Evolutionary conservation across 2,797 vertebrate species (phyloP).

Genomic region (Tympanoctomys barrerae): DNA sequence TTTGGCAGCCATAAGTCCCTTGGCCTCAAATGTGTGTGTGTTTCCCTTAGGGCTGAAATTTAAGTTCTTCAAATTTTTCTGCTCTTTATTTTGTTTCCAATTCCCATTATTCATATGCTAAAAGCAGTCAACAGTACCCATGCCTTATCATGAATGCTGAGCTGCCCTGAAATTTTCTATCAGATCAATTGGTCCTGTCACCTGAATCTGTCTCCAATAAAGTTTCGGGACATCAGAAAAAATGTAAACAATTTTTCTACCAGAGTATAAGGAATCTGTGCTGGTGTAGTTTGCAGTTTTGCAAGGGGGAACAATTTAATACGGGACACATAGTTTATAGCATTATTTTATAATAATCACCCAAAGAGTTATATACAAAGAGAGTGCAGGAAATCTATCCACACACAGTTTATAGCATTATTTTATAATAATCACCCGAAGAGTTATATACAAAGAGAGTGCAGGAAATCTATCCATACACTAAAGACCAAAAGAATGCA

Average conservation of each 20-base stretch:
- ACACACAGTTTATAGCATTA: no score
- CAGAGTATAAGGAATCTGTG: not conserved
- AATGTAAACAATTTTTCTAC: not conserved
- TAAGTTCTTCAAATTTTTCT: not conserved
- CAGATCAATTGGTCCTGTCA: not conserved
- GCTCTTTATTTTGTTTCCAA: not conserved
- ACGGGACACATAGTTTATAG: no score
- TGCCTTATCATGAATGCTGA: not conserved
- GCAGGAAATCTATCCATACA: no score
- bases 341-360: no score
- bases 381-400: no score
- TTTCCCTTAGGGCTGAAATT: not conserved
- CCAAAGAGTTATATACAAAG: no score
- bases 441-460: no score
- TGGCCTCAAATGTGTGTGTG: not conserved
- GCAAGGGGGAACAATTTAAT: no score
- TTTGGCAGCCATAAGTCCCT: not conserved
- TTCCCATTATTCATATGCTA: not conserved
- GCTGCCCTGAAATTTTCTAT: not conserved
- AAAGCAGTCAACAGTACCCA: not conserved
- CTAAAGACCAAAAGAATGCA: no score
- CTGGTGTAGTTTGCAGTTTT: no score
- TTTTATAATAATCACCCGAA: no score
- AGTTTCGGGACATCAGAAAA: not conserved
- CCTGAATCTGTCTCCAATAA: not conserved